Evolutionary conservation across 2,888 invertebrate genomes (phyloP).

Genomic region (Vanessa cardui): DNA sequence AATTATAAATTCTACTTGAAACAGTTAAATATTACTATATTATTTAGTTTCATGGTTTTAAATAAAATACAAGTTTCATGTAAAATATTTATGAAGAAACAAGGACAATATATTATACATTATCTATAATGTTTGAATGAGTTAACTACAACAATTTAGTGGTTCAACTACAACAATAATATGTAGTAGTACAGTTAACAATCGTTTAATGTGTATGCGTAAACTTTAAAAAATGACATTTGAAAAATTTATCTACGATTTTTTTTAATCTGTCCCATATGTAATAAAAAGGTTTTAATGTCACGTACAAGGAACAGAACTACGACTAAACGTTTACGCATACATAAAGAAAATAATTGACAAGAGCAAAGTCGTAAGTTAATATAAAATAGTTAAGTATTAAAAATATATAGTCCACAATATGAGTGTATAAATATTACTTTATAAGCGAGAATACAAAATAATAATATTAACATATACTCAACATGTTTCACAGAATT

Average conservation of each 20-base stretch:
- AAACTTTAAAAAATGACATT: slow-evolving; percentile 29
- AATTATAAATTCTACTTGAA: no score
- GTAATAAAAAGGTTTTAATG: not conserved
- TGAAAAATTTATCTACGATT: not conserved
- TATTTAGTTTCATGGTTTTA: not conserved
- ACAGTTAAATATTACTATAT: no score
- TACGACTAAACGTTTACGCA: slow-evolving; percentile 52
- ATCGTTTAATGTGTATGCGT: slow-evolving; percentile 44
- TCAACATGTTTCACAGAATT: slow-evolving; percentile 27
- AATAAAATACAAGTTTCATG: slow-evolving; percentile 52
- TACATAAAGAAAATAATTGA: slow-evolving; percentile 64
- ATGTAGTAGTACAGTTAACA: slow-evolving; percentile 43
- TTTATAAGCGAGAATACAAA: slow-evolving; percentile 36
- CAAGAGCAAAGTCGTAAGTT: slow-evolving; percentile 49
- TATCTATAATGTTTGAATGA: slow-evolving; percentile 74
- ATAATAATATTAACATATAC: slow-evolving; percentile 27
- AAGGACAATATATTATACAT: slow-evolving; percentile 79
- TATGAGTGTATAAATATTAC: slow-evolving; percentile 37
- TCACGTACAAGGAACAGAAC: not conserved
- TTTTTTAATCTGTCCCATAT: not conserved
- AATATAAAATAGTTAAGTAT: slow-evolving; percentile 35
- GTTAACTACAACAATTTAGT: slow-evolving; percentile 77
- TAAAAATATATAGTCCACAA: slow-evolving; percentile 37
- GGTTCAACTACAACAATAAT: slow-evolving; percentile 50
- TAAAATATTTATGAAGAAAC: slow-evolving; percentile 83